phyloP scores from a whole-genome alignment of 1,140 invertebrate species.

The Harpegnathos saltator region DNA sequence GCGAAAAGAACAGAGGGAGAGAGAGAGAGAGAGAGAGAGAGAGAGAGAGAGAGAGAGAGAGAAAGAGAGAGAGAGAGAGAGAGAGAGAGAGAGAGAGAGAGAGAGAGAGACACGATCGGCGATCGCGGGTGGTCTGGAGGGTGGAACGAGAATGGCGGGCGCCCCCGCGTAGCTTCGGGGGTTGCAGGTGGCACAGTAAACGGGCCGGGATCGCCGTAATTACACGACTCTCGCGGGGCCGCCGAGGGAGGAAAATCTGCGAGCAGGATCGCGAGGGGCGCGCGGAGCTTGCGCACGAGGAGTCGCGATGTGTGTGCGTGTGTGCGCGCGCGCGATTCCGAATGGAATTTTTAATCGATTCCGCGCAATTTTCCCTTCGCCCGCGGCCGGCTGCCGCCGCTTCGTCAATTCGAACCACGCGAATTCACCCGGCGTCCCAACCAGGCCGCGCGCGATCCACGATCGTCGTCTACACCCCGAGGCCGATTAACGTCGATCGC shows the following conservation, averaged over 20 bases:
- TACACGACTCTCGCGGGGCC: conserved; percentile 63
- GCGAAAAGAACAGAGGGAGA: too few relatives aligned
- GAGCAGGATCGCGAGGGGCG: conserved; percentile 2
- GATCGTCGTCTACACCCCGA: not conserved
- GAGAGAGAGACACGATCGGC: conserved; percentile 20
- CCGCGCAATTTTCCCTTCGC: conserved; percentile 42
- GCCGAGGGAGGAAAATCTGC: conserved; percentile 29
- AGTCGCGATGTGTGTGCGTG: conserved; percentile 14
- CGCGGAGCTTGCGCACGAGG: conserved; percentile 13
- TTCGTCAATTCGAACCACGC: conserved; percentile 22
- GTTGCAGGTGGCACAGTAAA: conserved; percentile 50
- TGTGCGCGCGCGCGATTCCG: conserved; percentile 19
- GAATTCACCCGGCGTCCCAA: conserved; percentile 11
- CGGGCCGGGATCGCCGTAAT: conserved; percentile 57
- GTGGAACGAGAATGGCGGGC: conserved; percentile 19
- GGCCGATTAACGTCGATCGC: conserved; percentile 2
- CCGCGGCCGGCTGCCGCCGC: conserved; percentile 13
- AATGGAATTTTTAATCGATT: conserved; percentile 67
- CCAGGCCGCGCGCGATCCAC: not conserved
- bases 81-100: not conserved
- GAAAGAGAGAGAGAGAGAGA: too few relatives aligned
- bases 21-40: not conserved
- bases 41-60: not conserved
- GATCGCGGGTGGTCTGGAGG: conserved; percentile 24
- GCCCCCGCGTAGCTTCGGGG: conserved; percentile 41